Base-by-base conservation (phyloP, 1,140 invertebrate species). In the Drosophila kikkawai region DNA sequence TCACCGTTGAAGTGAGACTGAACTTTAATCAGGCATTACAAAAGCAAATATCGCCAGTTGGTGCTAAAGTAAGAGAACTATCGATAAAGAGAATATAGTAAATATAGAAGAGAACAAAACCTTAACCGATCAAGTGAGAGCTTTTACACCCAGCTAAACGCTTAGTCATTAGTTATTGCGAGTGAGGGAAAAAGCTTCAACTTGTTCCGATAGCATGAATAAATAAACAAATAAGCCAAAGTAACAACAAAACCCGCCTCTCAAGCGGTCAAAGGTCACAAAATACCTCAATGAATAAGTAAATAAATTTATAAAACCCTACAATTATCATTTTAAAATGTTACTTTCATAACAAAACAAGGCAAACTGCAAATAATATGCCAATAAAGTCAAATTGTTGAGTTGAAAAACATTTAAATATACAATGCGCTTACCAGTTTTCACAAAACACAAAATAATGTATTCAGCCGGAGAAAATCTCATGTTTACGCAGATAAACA, bases 21-120 rank as follows among this genome's bases (percentile, higher is more conserved):
- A 79, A 79, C 75, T 79, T 78, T 79, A 79, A 79, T 79, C 75
- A 36, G 55, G 36, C 53, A 41, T 44, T 77, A 47, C 47, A 66
- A 66, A 45, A 77, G 32, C 55, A 68, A 60, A 41, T 8, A 67
- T 19, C 26, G 61, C 29, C 29, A 42, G 63, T 67, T 11, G 37
- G 19, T 22, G 17, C 2, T 37, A 11, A 12, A n/a, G 5, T 26
- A 59, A 55, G 74, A 77, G 63, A 68, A 19, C 9, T 36, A 5
- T 2, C 4, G 4, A 26, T 44, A 32, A 42, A 75, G 39, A 75
- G 74, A 29, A 37, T 36, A n/a, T 53, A 12, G 8, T 29, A n/a
- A 44, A 39, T 4, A 15, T 22, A 39, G 36, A 56, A 56, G 22
- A 60, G 39, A 8, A 19, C 22, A 15, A 34, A 34, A 60, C 11